These are phyloP conservation scores for Leptinotarsa tumamoca DNA, from an alignment of 2,888 invertebrate genomes.

Conservation along the genomic window DNA sequence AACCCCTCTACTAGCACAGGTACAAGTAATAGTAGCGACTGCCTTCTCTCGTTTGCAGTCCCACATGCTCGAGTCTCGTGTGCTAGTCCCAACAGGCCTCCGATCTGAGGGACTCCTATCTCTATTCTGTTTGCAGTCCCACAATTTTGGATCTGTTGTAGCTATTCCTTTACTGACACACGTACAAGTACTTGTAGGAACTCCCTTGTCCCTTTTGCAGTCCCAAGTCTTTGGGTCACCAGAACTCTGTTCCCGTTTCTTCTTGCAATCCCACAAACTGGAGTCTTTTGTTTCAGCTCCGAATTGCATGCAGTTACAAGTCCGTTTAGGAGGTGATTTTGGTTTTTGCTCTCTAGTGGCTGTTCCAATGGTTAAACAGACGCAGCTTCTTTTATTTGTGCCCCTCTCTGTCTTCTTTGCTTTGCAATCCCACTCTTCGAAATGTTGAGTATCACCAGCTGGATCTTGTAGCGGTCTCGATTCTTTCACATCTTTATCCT, in stretches of 20 bases:
- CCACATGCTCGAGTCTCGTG: background rate
- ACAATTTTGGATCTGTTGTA: slow-evolving; percentile 16
- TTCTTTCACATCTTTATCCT: background rate
- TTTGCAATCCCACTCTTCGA: background rate
- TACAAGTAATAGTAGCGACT: background rate
- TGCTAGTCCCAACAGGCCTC: too few relatives aligned
- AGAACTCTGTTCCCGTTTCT: too few relatives aligned
- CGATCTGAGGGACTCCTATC: background rate
- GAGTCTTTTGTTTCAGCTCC: slow-evolving; percentile 13
- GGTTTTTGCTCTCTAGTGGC: background rate
- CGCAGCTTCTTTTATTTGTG: background rate
- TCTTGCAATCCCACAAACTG: slow-evolving; percentile 20
- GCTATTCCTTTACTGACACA: slow-evolving; percentile 12
- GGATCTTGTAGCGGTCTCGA: background rate
- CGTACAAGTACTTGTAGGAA: background rate
- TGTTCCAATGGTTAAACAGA: slow-evolving; percentile 11
- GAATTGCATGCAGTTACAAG: slow-evolving; percentile 2
- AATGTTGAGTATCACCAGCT: background rate
- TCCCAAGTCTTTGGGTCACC: background rate
- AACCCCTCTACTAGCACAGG: background rate
- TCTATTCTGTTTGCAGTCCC: slow-evolving; percentile 19
- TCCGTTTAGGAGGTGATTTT: background rate
- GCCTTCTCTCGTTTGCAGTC: background rate
- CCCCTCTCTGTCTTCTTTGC: background rate
- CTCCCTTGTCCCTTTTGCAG: background rate